A percentile compares a stretch with the other conserved stretches of the same genome.
Conservation (phyloP, 1,140 invertebrate species). For the Nixonia krombeini region DNA sequence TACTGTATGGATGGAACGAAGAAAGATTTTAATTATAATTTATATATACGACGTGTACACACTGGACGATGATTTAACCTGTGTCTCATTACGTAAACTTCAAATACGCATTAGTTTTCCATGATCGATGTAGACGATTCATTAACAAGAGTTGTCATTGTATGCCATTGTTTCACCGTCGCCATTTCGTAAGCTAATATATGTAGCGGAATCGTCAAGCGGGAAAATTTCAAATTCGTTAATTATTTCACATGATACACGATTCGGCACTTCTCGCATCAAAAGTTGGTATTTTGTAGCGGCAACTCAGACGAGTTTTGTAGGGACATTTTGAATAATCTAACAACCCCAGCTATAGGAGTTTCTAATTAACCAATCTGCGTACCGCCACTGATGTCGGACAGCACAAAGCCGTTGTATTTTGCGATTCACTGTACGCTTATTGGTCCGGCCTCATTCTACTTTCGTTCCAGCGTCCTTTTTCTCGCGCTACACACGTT, state of each 20-base stretch:
- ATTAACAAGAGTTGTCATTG: slow-evolving; percentile 35
- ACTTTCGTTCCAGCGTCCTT: too few species aligned
- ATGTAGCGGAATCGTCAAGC: slow-evolving; percentile 48
- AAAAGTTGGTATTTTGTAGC: slow-evolving; percentile 68
- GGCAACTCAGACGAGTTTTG: slow-evolving; percentile 55
- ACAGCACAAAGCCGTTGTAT: slow-evolving; percentile 62
- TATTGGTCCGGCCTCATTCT: slow-evolving; percentile 48
- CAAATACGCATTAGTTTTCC: too few species aligned
- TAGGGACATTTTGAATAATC: slow-evolving; percentile 67
- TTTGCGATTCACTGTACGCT: slow-evolving; percentile 59
- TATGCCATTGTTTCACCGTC: slow-evolving; percentile 23
- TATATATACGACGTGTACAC: too few species aligned
- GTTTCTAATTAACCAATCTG: slow-evolving; percentile 70
- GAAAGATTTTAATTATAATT: too few species aligned
- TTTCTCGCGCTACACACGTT: too few species aligned
- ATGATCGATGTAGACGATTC: too few species aligned
- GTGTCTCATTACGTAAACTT: too few species aligned
- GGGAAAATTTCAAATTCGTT: slow-evolving; percentile 67
- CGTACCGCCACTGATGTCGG: slow-evolving; percentile 52
- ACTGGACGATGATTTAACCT: too few species aligned
- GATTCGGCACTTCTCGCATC: slow-evolving; percentile 64
- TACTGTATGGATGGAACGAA: too few species aligned
- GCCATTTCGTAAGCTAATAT: slow-evolving; percentile 39
- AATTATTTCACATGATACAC: slow-evolving; percentile 68
- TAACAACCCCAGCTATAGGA: slow-evolving; percentile 65